Base-by-base conservation (phyloP, 2,888 invertebrate genomes). In the Pammene fasciana region DNA sequence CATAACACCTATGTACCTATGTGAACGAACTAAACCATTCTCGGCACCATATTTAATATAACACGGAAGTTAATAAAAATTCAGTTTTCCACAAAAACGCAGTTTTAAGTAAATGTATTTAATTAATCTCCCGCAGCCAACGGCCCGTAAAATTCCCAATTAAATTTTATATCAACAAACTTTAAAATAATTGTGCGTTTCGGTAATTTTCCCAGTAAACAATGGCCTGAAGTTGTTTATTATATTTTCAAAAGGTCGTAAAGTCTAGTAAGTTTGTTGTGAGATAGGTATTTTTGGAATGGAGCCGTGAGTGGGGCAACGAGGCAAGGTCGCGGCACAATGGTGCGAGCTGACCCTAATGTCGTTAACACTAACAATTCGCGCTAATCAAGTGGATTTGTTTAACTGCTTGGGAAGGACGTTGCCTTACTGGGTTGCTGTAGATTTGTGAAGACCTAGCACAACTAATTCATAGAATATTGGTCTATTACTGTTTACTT, bases 301-400 rank as follows among this genome's bases (percentile, higher is more conserved):
- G n/a, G 6, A 10, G n/a, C 0, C 0, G 45, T 52, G 14, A 18
- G 41, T 18, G 50, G 52, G 62, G 52, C 50, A 55, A 64, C 7
- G 54, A 43, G 54, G 36, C 64, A 64, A 64, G 64, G 64, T 64
- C 64, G 43, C 34, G 16, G 13, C 54, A 64, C 64, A 64, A 64
- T 64, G 54, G 64, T 64, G 64, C 34, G 64, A 64, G 41, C 50
- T 55, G 64, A 64, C 64, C 64, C 64, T 64, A 64, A 64, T 64
- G 64, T 64, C 57, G 57, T 45, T 59, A 59, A 14, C 56, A 38
- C 18, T 41, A 26, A 41, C 50, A 61, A 41, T 64, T 54, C 16
- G 43, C 54, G 43, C 54, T 54, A 64, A 55, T 64, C 54, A 45
- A 64, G 54, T 43, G 54, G 54, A 43, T 50, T 64, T 55, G 64